Percentiles rank a stretch among this genome's conserved stretches.
These are phyloP conservation scores for Crotophaga sulcirostris DNA, from an alignment of 2,113 vertebrate genomes.

Conservation along the genomic window DNA sequence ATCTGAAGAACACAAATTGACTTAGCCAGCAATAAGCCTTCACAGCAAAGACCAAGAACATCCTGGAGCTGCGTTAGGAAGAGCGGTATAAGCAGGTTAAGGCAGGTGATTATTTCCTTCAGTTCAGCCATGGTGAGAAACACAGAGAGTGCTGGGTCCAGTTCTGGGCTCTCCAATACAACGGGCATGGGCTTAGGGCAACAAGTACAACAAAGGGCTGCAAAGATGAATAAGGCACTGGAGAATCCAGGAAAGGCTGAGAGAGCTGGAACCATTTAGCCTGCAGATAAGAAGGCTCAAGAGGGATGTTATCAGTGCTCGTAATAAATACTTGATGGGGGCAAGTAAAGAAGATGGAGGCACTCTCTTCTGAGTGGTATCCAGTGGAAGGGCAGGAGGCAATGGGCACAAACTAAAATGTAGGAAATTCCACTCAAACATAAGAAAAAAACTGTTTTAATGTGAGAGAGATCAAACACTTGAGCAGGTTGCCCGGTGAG, in stretches of 20 bases:
- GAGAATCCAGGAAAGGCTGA: not conserved
- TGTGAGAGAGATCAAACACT: not conserved
- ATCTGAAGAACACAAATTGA: not conserved
- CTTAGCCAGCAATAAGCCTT: not conserved
- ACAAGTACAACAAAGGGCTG: not conserved
- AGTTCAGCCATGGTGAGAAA: not conserved
- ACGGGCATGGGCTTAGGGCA: not conserved
- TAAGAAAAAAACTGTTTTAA: not conserved
- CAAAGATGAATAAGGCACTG: not conserved
- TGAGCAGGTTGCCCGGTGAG: not conserved
- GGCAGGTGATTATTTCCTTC: not conserved
- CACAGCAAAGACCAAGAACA: not conserved
- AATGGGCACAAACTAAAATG: not conserved
- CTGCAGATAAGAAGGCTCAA: not conserved
- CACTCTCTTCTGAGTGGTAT: not conserved
- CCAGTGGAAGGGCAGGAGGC: not conserved
- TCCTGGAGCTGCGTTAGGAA: not conserved
- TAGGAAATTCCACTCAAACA: not conserved
- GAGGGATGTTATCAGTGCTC: not conserved
- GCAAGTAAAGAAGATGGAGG: not conserved
- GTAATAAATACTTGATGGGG: not conserved
- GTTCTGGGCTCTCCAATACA: not conserved
- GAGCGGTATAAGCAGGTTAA: rapidly evolving
- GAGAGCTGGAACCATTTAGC: not conserved
- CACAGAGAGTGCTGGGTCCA: not conserved